Evolutionary conservation across 2,797 vertebrate species (phyloP).

Genomic region (Tadarida brasiliensis): DNA sequence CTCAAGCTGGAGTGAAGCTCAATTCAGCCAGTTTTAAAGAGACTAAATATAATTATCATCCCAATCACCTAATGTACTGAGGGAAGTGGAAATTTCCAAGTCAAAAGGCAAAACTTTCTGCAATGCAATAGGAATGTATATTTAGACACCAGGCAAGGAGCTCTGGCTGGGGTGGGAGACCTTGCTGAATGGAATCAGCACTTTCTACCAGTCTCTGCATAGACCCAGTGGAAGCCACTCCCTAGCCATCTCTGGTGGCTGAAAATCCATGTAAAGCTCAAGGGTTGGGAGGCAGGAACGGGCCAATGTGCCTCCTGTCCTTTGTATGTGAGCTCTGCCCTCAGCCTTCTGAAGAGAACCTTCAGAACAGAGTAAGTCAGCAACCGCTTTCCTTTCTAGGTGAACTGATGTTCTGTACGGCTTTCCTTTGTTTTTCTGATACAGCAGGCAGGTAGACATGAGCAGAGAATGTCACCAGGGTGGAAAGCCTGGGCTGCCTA

Average conservation of each 20-base stretch:
- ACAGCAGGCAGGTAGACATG: not conserved
- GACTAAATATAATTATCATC: conserved; percentile 26
- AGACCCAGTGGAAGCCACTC: not conserved
- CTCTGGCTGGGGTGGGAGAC: not conserved
- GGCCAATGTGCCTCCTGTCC: rapidly evolving
- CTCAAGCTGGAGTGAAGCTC: not conserved
- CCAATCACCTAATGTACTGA: not conserved
- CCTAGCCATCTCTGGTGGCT: not conserved
- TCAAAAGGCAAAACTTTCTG: not conserved
- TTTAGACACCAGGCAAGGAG: not conserved
- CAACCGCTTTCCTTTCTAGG: not conserved
- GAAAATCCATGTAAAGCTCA: not conserved
- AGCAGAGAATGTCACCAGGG: not conserved
- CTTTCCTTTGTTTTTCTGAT: not conserved
- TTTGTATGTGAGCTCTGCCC: not conserved
- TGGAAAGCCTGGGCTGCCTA: not conserved
- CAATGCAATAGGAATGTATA: not conserved
- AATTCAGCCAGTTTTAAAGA: not conserved
- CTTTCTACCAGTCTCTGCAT: not conserved
- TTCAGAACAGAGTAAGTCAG: not conserved
- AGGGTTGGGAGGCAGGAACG: not conserved
- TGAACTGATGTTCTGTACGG: not conserved
- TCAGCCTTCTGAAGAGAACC: not conserved
- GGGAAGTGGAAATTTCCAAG: not conserved
- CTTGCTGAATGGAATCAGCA: not conserved